Base-by-base conservation (phyloP, 2,797 vertebrate species). In the Oreochromis mossambicus region DNA sequence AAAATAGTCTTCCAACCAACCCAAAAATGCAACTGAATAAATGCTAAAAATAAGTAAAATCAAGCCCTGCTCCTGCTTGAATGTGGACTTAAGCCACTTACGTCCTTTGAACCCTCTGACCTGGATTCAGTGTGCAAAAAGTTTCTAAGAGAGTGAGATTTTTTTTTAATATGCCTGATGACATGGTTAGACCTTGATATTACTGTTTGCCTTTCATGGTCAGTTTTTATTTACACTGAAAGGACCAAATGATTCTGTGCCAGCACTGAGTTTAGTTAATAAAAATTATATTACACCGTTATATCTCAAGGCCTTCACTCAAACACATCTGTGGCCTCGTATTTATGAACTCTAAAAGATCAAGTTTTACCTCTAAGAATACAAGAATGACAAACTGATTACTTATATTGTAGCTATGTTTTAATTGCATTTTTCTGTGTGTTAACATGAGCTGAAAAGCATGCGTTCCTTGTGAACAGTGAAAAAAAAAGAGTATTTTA, bases 91-190 rank as follows among this genome's bases (percentile, higher is more conserved):
- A 63, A 63, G 66, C 8, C 56, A 61, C 41, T 77, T 78, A 12
- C 51, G 8, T 51, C 34, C 15, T 70, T 80, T 24, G 56, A 34
- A 51, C 77, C 29, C 46, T 38, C 78, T 86, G 83, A 86, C 78
- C 83, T 85, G 87, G 56, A 84, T 86, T 88, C 66, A 75, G 7
- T 58, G 12, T 36, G 41, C 77, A 83, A 78, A 41, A 51, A 58
- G 52, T 36, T 32, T 79, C 1, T 24, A 29, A 76, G 41, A 81
- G 32, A 85, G 51, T 17, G 52, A 58, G 54, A 58, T 68, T 15
- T 61, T 7, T 7, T 43, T 58, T 38, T 17, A 56, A 24, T n/a
- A 48, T 48, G 8, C 15, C 10, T 17, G 36, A 73, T 76, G 29
- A 54, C 54, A 46, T 9, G 7, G 70, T 21, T 54, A 55, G 34